Evolutionary conservation across 2,113 vertebrate species (phyloP).

Genomic region (Litocranius walleri): DNA sequence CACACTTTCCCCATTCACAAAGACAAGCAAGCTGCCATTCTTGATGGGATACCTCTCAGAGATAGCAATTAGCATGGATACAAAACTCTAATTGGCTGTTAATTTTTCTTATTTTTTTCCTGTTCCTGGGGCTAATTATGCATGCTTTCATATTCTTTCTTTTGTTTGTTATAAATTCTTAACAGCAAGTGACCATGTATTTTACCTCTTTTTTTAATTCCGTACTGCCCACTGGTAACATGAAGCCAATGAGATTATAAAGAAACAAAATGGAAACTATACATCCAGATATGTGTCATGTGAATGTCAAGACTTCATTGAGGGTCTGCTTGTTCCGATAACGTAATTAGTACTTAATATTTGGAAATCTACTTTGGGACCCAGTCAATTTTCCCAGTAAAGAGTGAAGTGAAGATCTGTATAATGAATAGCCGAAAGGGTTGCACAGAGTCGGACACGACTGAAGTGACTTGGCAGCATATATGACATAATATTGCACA

Average conservation of each 20-base stretch:
- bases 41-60: not conserved
- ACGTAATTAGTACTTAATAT: not conserved
- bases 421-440: not conserved
- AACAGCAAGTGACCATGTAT: not conserved
- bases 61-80: not conserved
- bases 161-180: not conserved
- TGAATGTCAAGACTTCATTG: not conserved
- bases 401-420: not conserved
- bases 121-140: constrained; percentile 16
- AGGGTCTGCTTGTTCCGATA: not conserved
- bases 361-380: not conserved
- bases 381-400: not conserved
- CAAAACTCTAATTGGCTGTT: constrained; percentile 6
- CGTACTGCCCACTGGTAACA: not conserved
- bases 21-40: not conserved
- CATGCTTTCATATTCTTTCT: not conserved
- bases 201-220: not conserved
- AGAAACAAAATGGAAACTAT: not conserved
- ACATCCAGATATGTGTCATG: not conserved
- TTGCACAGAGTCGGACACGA: no score
- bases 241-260: not conserved
- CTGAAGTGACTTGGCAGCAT: not conserved
- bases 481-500: not conserved
- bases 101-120: not conserved
- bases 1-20: not conserved